Percentiles rank a stretch among this genome's conserved stretches.
Evolutionary conservation across 2,797 vertebrate genomes (phyloP).

Genomic region (Lepilemur ruficaudatus): DNA sequence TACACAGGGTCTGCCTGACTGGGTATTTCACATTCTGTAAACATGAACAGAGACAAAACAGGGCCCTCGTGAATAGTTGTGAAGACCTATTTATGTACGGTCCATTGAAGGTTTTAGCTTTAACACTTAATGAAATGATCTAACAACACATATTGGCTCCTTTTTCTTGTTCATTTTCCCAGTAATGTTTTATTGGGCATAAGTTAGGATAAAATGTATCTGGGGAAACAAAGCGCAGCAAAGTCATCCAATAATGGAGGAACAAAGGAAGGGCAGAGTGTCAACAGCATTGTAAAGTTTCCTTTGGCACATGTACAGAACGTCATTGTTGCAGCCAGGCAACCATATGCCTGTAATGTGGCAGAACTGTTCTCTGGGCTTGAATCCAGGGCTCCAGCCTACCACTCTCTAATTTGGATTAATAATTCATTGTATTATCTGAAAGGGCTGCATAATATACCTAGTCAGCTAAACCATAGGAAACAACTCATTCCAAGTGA

Average conservation of each 20-base stretch:
- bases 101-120: background rate
- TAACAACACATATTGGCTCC: background rate
- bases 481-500: constrained; percentile 18
- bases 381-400: constrained; percentile 32
- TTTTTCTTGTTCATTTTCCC: constrained; percentile 5
- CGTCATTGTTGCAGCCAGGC: constrained; percentile 48
- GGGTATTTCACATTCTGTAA: background rate
- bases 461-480: constrained; percentile 51
- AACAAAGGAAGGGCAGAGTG: constrained; percentile 45
- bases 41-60: background rate
- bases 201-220: background rate
- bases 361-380: constrained; percentile 64
- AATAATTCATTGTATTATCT: constrained; percentile 72
- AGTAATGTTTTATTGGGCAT: background rate
- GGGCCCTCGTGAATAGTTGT: background rate
- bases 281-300: constrained; percentile 38
- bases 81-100: background rate
- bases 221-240: background rate
- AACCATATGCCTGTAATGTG: constrained; percentile 42
- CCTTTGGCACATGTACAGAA: constrained; percentile 13
- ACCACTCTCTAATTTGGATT: constrained; percentile 67
- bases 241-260: constrained; percentile 12
- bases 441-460: constrained; percentile 49
- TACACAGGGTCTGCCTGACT: background rate
- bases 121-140: background rate